phyloP scores from a whole-genome alignment of 1,140 invertebrate genomes.

The Drosophila kepulauana region DNA sequence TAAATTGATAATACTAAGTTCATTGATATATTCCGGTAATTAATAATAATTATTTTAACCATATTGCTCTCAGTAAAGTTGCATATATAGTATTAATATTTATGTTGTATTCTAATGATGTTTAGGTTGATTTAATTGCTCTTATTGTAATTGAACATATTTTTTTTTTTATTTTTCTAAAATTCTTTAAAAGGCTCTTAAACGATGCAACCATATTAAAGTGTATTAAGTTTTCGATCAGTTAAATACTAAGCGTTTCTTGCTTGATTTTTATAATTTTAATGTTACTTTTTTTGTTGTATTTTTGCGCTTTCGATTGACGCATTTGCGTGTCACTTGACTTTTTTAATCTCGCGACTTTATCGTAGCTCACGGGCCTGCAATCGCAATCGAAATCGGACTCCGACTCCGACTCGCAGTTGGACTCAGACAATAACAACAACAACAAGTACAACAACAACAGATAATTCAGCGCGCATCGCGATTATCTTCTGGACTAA shows the following conservation, averaged over 20 bases:
- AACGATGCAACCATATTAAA: background rate
- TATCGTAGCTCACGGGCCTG: slow-evolving; percentile 69
- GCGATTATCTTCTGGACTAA: background rate
- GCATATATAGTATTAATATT: too few species aligned
- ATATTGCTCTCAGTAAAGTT: too few species aligned
- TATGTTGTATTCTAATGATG: too few species aligned
- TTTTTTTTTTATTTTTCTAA: too few species aligned
- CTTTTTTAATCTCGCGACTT: slow-evolving; percentile 82
- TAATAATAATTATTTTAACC: too few species aligned
- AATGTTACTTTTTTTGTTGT: slow-evolving; percentile 37
- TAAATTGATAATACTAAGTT: too few species aligned
- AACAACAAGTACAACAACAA: background rate
- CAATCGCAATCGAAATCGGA: slow-evolving; percentile 62
- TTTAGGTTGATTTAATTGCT: background rate
- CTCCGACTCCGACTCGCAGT: slow-evolving; percentile 44
- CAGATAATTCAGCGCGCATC: background rate
- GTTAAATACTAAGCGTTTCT: background rate
- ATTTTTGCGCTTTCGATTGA: slow-evolving; percentile 64
- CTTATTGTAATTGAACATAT: too few species aligned
- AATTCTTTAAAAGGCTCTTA: too few species aligned
- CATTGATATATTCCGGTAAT: too few species aligned
- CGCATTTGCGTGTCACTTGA: slow-evolving; percentile 80
- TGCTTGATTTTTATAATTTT: slow-evolving; percentile 24
- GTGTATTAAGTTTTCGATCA: slow-evolving; percentile 16
- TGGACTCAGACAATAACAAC: slow-evolving; percentile 26